Base-by-base conservation (phyloP, 2,113 vertebrate genomes). In the Pachycephala philippinensis region DNA sequence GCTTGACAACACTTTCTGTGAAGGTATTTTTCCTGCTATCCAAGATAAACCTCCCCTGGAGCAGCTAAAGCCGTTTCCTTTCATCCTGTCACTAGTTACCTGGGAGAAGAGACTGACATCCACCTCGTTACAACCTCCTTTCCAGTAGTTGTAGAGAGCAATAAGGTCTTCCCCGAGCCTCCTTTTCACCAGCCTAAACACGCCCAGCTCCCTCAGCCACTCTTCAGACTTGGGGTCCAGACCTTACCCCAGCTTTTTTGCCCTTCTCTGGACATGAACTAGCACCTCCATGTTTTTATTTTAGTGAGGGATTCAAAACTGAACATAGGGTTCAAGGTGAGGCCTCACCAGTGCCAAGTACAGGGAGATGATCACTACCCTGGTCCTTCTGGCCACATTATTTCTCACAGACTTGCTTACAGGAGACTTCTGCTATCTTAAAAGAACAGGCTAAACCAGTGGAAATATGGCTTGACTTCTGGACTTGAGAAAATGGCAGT, bases 201-300 rank as follows among this genome's bases (percentile, higher is more conserved):
- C 0, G 7, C 10, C 18, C 27, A 50, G 21, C 27, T 59, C 19
- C 12, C 31, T 44, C 37, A 65, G 15, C 8, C 0, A 0, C 9
- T 50, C 44, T 66, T 74, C 19, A 33, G 8, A 28, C 12, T 15
- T 64, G 11, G 21, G 8, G 26, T 64, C 14, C 35, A 72, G 59
- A 81, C 9, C 5, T 26, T 65, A 15, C 33, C 52, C 8, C 6
- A 37, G 2, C 10, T 27, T 65, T 50, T 37, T 33, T 0, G 0
- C 22, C 10, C 8, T 50, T 57, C 27, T 35, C 39, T 22, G 39
- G 45, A 27, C 13, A 22, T 26, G 39, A 39, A 6, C 9, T 23
- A 39, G 9, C 20, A 30, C 13, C 11, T 53, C 18, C n/a, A 22
- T 39, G 16, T 22, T 24, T 60, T 68, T 39, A 14, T 28, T 53